Evolutionary conservation across 2,888 invertebrate genomes (phyloP).

Genomic region (Ferdinandea cuprea): DNA sequence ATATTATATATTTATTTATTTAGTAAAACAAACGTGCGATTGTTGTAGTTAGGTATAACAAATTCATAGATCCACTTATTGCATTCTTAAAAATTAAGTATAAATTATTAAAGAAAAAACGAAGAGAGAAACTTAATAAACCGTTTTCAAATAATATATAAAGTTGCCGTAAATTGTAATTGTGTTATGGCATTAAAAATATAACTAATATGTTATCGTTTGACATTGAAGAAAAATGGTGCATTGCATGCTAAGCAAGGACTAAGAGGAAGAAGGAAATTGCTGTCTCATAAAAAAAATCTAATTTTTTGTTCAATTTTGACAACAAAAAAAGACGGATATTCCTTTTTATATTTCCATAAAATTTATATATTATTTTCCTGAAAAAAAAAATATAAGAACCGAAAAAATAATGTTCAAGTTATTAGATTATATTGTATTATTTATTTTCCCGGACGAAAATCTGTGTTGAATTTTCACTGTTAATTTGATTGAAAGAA

Average conservation of each 20-base stretch:
- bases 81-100: conserved; percentile 23
- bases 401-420: background rate
- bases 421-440: too few relatives aligned
- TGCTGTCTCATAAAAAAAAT: background rate
- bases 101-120: background rate
- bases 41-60: conserved; percentile 7
- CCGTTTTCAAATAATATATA: background rate
- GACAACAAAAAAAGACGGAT: background rate
- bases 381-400: conserved; percentile 1
- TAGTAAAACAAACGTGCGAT: conserved; percentile 9
- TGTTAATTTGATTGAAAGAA: conserved; percentile 16
- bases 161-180: background rate
- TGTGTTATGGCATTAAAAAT: too few relatives aligned
- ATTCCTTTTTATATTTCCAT: conserved; percentile 9
- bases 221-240: background rate
- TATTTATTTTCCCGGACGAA: conserved; percentile 59
- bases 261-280: background rate
- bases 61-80: conserved; percentile 23
- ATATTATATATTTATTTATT: background rate
- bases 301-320: too few relatives aligned
- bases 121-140: conserved; percentile 1
- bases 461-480: conserved; percentile 22
- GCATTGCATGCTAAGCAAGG: conserved; percentile 1
- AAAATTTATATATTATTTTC: conserved; percentile 11
- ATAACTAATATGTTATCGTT: too few relatives aligned